phyloP scores from a whole-genome alignment of 2,888 invertebrate species.

The Leuctra nigra region DNA sequence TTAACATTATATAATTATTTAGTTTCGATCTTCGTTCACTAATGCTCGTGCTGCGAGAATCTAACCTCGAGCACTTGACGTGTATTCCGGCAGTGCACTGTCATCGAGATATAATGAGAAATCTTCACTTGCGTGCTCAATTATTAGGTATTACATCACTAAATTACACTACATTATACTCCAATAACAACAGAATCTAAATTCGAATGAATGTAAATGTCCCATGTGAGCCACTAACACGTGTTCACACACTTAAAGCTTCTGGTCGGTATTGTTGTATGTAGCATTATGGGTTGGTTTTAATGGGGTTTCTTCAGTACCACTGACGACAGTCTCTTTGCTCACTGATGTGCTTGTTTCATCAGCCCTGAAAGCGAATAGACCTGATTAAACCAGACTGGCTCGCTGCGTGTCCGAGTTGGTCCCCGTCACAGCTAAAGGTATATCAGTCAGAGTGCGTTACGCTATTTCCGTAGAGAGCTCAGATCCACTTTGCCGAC shows the following conservation, averaged over 20 bases:
- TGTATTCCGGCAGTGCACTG: background rate
- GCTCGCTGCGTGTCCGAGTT: background rate
- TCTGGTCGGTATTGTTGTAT: slow-evolving; percentile 24
- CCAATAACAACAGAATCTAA: slow-evolving; percentile 3
- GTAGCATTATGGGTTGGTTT: slow-evolving; percentile 22
- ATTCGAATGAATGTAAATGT: background rate
- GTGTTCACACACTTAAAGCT: slow-evolving; percentile 20
- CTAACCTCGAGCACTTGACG: background rate
- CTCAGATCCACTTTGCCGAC: too few species aligned
- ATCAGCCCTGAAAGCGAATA: slow-evolving; percentile 30
- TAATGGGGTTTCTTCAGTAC: slow-evolving; percentile 28
- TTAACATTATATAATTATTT: too few species aligned
- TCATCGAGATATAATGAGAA: background rate
- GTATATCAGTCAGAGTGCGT: too few species aligned
- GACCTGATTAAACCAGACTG: slow-evolving; percentile 22
- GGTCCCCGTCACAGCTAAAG: slow-evolving; percentile 6
- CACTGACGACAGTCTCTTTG: slow-evolving; percentile 29
- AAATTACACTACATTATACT: slow-evolving; percentile 1
- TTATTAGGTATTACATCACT: too few species aligned
- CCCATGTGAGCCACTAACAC: background rate
- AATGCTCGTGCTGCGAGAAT: too few species aligned
- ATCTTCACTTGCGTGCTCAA: too few species aligned
- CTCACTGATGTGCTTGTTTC: slow-evolving; percentile 26
- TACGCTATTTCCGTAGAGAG: too few species aligned
- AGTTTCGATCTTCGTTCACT: background rate